Base-by-base conservation (phyloP, 2,797 vertebrate genomes). In the Xyrichtys novacula region DNA sequence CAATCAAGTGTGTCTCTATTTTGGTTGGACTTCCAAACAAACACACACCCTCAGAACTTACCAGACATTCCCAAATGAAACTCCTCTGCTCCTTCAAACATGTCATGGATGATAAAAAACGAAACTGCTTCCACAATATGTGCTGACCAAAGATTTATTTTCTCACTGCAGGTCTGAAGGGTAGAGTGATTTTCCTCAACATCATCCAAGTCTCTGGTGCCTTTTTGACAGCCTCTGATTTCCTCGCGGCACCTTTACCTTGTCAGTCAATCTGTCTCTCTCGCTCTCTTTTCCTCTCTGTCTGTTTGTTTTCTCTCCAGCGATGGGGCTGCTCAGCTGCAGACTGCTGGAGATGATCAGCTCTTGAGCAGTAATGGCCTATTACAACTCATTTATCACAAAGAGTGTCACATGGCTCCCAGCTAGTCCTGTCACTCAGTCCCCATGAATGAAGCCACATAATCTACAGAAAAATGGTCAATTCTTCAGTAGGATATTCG, bases 361-460 rank as follows among this genome's bases (percentile, higher is more conserved):
- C 26, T 59, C 46, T 81, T 70, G 47, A 68, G 65, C 70, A 68
- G 65, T 88, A 80, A 88, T 70, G 58, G 61, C 42, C 75, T 65
- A 65, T 81, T 85, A 80, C 71, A 74, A 74, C 53, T 54, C 17
- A 66, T 71, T 74, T 61, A 56, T 86, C 43, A 63, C 49, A 60
- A 25, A 76, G 40, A 19, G 19, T 70, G 65, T 48, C 44, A 53
- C 63, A n/a, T 60, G 68, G 57, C 71, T 67, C 46, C 19, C 26
- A 25, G 47, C 26, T 29, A 5, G 19, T 58, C 70, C 43, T 69
- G 61, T 54, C 58, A 65, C 55, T 58, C 72, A 44, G 61, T 69
- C 59, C 66, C 57, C 60, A 38, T 64, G 49, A 79, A 32, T 71
- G 66, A 56, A 54, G 52, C 48, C 40, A 42, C 43, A 44, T 65